phyloP scores from a whole-genome alignment of 2,797 vertebrate species.

The Semaprochilodus insignis region DNA sequence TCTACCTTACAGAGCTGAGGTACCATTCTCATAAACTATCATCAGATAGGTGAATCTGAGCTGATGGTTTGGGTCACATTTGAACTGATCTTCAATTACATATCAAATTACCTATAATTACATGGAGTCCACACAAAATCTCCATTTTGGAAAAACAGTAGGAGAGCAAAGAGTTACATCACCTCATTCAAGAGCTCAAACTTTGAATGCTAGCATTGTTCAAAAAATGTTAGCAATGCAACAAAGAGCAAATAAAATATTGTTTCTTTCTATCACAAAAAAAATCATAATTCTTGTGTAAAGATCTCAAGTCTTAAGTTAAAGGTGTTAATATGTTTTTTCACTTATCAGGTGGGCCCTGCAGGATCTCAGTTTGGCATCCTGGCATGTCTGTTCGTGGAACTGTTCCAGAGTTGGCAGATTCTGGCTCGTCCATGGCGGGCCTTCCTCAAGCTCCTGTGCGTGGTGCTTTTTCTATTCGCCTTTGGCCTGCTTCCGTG shows the following conservation, averaged over 20 bases:
- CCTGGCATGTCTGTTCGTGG: slow-evolving; percentile 97
- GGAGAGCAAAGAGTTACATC: too few species aligned
- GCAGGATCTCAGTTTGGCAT: slow-evolving; percentile 98
- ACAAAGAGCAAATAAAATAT: too few species aligned
- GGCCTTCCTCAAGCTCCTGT: slow-evolving; percentile 92
- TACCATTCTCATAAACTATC: slow-evolving; percentile 20
- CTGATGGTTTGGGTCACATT: background rate
- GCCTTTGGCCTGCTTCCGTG: slow-evolving; percentile 95
- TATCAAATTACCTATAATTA: too few species aligned
- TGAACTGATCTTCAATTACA: too few species aligned
- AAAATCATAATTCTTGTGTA: background rate
- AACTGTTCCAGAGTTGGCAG: slow-evolving; percentile 99
- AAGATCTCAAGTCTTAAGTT: too few species aligned
- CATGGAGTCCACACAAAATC: too few species aligned
- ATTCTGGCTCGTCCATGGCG: slow-evolving; percentile 95
- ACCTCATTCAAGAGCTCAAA: too few species aligned
- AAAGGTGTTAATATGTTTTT: background rate
- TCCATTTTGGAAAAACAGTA: too few species aligned
- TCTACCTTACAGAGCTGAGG: slow-evolving; percentile 88
- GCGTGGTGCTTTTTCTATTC: slow-evolving; percentile 93
- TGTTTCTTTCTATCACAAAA: too few species aligned
- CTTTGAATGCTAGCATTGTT: too few species aligned
- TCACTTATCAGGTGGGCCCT: slow-evolving; percentile 87
- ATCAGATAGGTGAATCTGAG: background rate
- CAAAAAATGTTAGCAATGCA: too few species aligned